Percentiles rank a stretch among this genome's conserved stretches.
phyloP scores from a whole-genome alignment of 1,140 invertebrate species.

The Armadillidium nasatum region DNA sequence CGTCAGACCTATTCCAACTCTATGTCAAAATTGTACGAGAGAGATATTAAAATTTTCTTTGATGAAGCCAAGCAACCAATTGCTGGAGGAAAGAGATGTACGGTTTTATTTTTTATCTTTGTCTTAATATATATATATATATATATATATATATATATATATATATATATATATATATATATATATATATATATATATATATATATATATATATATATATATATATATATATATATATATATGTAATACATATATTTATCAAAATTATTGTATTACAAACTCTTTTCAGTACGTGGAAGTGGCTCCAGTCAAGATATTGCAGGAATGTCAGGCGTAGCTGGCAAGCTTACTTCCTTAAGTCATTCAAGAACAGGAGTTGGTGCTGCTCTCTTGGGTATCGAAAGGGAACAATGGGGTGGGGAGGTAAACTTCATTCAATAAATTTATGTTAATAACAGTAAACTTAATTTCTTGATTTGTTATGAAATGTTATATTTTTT shows the following conservation, averaged over 20 bases:
- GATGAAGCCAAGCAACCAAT: conserved; percentile 63
- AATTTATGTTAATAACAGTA: no score
- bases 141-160: neutral
- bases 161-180: no score
- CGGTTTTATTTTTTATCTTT: neutral
- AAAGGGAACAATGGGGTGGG: conserved; percentile 57
- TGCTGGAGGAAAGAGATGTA: conserved; percentile 36
- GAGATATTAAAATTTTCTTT: conserved; percentile 74
- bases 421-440: no score
- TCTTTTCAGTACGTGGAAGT: conserved; percentile 44
- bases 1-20: conserved; percentile 72
- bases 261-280: no score
- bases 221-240: conserved; percentile 4
- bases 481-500: no score
- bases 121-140: neutral
- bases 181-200: no score
- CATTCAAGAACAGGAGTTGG: conserved; percentile 26
- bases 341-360: conserved; percentile 44
- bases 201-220: no score
- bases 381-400: conserved; percentile 56
- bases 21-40: conserved; percentile 76
- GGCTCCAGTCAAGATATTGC: conserved; percentile 50
- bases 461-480: no score
- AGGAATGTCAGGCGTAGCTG: conserved; percentile 46
- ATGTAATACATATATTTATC: no score